Base-by-base conservation (phyloP, 2,888 invertebrate genomes). In the Brachypterus glaber region DNA sequence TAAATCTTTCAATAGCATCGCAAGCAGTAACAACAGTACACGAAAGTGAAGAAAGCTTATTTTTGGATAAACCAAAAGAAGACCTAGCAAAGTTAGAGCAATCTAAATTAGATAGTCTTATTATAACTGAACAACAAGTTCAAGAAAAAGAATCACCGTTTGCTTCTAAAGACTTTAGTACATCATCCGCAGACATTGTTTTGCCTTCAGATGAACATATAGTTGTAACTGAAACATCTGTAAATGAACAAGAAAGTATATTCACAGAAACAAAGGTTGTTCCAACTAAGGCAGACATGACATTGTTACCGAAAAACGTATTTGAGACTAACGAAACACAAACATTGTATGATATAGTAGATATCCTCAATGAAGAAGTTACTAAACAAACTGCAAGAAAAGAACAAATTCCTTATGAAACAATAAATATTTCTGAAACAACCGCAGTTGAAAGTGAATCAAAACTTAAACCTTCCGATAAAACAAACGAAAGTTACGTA, bases 81-180 rank as follows among this genome's bases (percentile, higher is more conserved):
- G n/a, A n/a, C n/a, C n/a, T n/a, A n/a, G n/a, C n/a, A n/a, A n/a
- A 37, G 39, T n/a, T 67, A 3, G 42, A 45, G 12, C 60, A 57
- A 11, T 51, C 63, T 42, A 63, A 68, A 46, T 58, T 65, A 29
- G 69, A 71, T 55, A 58, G 72, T 44, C 41, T 76, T 11, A 60
- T 62, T 30, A 66, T 71, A 4, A 67, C 67, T 2, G 69, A 73
- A 59, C 58, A 69, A 17, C 47, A 69, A 29, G 51, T 66, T 4
- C 66, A 67, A 35, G 75, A 75, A 52, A 58, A 55, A 18, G 68
- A 67, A 59, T 51, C 45, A 13, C 50, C 50, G 17, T 61, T 68
- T 31, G 44, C 39, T 5, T 38, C 52, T 17, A 59, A 60, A 41
- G 58, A 64, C 9, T 43, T 57, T 2, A 53, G 53, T 18, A 55